These are phyloP conservation scores for Alectoris magna DNA, from an alignment of 2,797 vertebrate species.

Conservation along the genomic window DNA sequence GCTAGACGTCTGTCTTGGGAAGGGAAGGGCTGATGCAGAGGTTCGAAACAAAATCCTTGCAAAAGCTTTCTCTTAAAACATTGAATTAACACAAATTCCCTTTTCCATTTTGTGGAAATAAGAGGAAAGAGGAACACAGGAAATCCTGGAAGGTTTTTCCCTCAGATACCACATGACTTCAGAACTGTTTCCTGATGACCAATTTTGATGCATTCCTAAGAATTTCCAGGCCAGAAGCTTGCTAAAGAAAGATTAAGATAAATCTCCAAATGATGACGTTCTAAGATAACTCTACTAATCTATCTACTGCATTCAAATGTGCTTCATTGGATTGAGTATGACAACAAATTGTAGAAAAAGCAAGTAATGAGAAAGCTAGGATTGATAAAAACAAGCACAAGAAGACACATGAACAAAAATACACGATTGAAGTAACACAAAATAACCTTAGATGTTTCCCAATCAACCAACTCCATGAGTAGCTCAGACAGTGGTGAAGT, in stretches of 20 bases:
- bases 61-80: not conserved
- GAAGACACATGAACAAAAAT: not conserved
- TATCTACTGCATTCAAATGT: not conserved
- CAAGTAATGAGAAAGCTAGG: not conserved
- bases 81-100: not conserved
- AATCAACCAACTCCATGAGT: not conserved
- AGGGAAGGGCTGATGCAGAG: not conserved
- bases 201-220: not conserved
- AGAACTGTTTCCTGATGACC: conserved; percentile 9
- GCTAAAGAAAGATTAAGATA: not conserved
- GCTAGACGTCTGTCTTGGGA: not conserved
- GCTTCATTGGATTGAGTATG: not conserved
- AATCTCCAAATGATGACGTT: too few relatives aligned
- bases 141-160: not conserved
- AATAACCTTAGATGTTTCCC: not conserved
- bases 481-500: rapidly evolving
- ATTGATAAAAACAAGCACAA: not conserved
- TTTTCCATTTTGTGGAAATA: not conserved
- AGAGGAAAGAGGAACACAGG: not conserved
- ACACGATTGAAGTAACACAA: not conserved
- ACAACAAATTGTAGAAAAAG: not conserved
- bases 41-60: not conserved
- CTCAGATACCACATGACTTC: not conserved
- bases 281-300: too few relatives aligned
- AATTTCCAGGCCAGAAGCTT: conserved; percentile 1